phyloP scores from a whole-genome alignment of 2,797 vertebrate species.

The Leuciscus waleckii region DNA sequence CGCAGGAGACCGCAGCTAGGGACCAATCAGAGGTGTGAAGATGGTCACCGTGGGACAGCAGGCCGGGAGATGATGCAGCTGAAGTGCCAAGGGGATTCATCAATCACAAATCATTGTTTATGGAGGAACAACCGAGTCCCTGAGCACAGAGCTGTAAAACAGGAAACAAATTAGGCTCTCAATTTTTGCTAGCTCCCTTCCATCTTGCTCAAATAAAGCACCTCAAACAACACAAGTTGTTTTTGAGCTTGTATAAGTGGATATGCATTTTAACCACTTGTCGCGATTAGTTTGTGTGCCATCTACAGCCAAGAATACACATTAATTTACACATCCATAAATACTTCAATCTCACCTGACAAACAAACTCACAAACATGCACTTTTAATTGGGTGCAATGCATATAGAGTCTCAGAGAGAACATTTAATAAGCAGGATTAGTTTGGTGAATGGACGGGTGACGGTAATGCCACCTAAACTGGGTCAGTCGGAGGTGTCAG shows the following conservation, averaged over 20 bases:
- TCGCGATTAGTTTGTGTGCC: not conserved
- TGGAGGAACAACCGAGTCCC: slow-evolving; percentile 60
- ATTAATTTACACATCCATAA: slow-evolving; percentile 39
- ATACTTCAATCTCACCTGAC: slow-evolving; percentile 36
- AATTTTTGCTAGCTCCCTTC: slow-evolving; percentile 21
- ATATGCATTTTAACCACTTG: not conserved
- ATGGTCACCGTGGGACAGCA: slow-evolving; percentile 60
- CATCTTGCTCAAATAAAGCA: slow-evolving; percentile 9
- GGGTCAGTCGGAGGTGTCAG: slow-evolving; percentile 47
- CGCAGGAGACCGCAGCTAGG: slow-evolving; percentile 63
- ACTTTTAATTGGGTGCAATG: slow-evolving; percentile 34
- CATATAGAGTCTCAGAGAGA: slow-evolving; percentile 9
- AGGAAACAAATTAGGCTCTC: slow-evolving; percentile 56
- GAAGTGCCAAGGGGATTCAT: slow-evolving; percentile 59
- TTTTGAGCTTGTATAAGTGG: slow-evolving; percentile 2
- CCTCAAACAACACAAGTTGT: not conserved
- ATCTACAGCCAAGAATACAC: slow-evolving; percentile 10
- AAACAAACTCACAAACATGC: slow-evolving; percentile 35
- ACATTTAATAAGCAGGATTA: slow-evolving; percentile 17
- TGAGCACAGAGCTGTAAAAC: slow-evolving; percentile 62
- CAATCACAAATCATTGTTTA: slow-evolving; percentile 69
- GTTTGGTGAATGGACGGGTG: not conserved
- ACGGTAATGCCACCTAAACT: not conserved
- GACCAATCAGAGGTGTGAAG: slow-evolving; percentile 70
- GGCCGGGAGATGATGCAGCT: slow-evolving; percentile 41